phyloP scores from a whole-genome alignment of 2,888 invertebrate genomes.

The Pseudoips prasinana region DNA sequence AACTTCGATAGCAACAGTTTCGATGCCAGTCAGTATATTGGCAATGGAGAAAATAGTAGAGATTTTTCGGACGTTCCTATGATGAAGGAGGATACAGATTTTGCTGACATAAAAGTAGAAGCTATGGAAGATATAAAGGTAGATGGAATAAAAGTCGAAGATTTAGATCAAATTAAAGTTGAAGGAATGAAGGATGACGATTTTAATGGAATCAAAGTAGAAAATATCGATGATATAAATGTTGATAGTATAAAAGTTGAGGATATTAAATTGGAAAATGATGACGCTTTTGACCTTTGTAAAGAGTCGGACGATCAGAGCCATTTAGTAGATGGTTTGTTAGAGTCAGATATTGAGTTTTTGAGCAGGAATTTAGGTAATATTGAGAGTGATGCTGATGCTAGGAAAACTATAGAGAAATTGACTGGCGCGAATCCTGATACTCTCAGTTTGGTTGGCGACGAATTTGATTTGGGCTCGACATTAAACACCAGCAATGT shows the following conservation, averaged over 20 bases:
- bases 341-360: conserved; percentile 78
- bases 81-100: conserved; percentile 66
- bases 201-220: conserved; percentile 64
- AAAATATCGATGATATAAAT: conserved; percentile 65
- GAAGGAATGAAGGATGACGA: conserved; percentile 71
- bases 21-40: conserved; percentile 66
- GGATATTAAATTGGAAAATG: conserved; percentile 70
- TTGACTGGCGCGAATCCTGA: conserved; percentile 74
- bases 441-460: conserved; percentile 70
- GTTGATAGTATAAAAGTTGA: conserved; percentile 68
- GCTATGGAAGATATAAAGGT: conserved; percentile 75
- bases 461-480: conserved; percentile 75
- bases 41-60: conserved; percentile 57
- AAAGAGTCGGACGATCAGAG: conserved; percentile 65
- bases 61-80: conserved; percentile 65
- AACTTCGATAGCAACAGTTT: conserved; percentile 62
- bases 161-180: conserved; percentile 66
- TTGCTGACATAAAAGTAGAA: conserved; percentile 73
- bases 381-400: conserved; percentile 77
- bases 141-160: conserved; percentile 68
- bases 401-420: conserved; percentile 77
- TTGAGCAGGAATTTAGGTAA: conserved; percentile 73
- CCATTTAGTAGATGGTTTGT: conserved; percentile 67
- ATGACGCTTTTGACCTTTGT: conserved; percentile 63
- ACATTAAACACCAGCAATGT: conserved; percentile 69